Evolutionary conservation across 2,113 vertebrate species (phyloP).

Genomic region (Ophthalmolycus amberensis): DNA sequence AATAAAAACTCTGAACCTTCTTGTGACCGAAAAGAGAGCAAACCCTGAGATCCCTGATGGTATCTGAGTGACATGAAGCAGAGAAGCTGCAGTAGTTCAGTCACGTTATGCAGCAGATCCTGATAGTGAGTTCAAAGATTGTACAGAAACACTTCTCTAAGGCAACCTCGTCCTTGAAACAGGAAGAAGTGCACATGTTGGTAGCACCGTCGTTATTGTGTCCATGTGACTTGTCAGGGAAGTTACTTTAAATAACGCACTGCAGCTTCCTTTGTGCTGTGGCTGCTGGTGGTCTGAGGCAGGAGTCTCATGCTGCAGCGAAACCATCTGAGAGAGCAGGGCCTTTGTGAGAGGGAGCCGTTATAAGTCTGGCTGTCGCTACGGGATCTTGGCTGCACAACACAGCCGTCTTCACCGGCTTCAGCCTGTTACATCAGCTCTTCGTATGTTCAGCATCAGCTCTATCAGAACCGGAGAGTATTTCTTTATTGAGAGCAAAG

Average conservation of each 20-base stretch:
- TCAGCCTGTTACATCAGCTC: neutral
- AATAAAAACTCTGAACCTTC: no score
- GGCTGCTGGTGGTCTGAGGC: constrained; percentile 6
- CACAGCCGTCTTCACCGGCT: neutral
- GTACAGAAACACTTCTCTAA: no score
- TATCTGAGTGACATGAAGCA: neutral
- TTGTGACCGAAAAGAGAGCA: no score
- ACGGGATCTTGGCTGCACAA: neutral
- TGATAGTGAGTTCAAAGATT: neutral
- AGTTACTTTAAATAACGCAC: constrained; percentile 11
- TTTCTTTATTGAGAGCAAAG: no score
- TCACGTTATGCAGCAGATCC: neutral
- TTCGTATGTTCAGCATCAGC: neutral
- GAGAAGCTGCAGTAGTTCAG: neutral
- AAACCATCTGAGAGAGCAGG: neutral
- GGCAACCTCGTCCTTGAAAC: no score
- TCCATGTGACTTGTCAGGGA: constrained; percentile 13
- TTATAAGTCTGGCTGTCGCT: neutral
- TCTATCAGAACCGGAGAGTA: no score
- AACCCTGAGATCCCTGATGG: neutral
- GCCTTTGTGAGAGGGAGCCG: neutral
- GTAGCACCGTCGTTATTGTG: neutral
- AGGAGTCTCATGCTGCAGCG: neutral
- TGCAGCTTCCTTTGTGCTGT: constrained; percentile 6
- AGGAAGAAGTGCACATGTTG: no score